These are phyloP conservation scores for Troides helena DNA, from an alignment of 2,888 invertebrate species.

Conservation along the genomic window DNA sequence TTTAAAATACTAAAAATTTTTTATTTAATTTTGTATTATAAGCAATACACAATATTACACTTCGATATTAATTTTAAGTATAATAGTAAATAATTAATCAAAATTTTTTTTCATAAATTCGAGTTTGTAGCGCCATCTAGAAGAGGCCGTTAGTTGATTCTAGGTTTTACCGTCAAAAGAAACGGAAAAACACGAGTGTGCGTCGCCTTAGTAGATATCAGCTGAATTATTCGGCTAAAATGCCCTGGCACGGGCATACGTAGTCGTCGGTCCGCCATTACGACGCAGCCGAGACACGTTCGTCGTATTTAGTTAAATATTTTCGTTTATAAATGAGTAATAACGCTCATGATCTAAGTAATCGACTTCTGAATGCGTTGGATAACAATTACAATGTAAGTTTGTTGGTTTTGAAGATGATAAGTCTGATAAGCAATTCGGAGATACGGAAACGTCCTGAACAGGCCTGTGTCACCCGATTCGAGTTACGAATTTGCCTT, in stretches of 20 bases:
- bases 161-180: constrained; percentile 72
- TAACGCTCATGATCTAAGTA: constrained; percentile 94
- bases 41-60: not conserved
- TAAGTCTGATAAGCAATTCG: constrained; percentile 62
- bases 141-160: constrained; percentile 41
- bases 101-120: not conserved
- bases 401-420: constrained; percentile 74
- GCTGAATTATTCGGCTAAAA: constrained; percentile 82
- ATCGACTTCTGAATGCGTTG: constrained; percentile 97
- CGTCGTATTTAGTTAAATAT: constrained; percentile 81
- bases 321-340: constrained; percentile 88
- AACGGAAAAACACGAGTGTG: constrained; percentile 80
- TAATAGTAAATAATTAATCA: not conserved
- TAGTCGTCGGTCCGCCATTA: constrained; percentile 82
- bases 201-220: constrained; percentile 80
- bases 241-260: constrained; percentile 82
- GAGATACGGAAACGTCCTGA: constrained; percentile 75
- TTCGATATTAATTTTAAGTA: not conserved
- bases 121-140: constrained; percentile 52
- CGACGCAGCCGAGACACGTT: constrained; percentile 81
- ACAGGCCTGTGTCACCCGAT: constrained; percentile 77
- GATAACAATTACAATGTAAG: constrained; percentile 99
- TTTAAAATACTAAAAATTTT: not conserved
- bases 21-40: not conserved
- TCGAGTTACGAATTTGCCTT: constrained; percentile 69